Percentiles rank a stretch among this genome's conserved stretches.
phyloP scores from a whole-genome alignment of 2,888 invertebrate species.

The Timandra comae region DNA sequence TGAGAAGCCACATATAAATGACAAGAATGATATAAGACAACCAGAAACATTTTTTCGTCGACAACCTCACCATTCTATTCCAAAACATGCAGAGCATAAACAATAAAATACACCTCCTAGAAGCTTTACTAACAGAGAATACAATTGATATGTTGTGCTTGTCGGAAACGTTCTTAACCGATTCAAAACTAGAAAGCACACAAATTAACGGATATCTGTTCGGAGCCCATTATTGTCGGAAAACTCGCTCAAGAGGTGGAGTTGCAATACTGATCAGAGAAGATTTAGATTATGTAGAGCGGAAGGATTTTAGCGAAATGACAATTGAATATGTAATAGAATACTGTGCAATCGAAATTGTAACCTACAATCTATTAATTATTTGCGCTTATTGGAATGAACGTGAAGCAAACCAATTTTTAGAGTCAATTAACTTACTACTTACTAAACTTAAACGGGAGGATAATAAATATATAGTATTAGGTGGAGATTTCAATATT shows the following conservation, averaged over 20 bases:
- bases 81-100: conserved; percentile 1
- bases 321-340: background rate
- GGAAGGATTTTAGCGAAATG: too few species aligned
- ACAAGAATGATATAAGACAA: background rate
- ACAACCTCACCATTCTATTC: background rate
- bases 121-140: background rate
- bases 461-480: background rate
- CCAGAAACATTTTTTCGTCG: background rate
- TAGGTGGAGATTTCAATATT: background rate
- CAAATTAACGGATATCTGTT: background rate
- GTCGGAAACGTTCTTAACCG: conserved; percentile 1
- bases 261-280: conserved; percentile 1
- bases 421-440: background rate
- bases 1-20: background rate
- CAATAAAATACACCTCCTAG: conserved; percentile 1
- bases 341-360: background rate
- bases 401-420: background rate
- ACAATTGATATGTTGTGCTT: conserved; percentile 1
- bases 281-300: background rate
- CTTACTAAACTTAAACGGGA: background rate
- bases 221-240: background rate
- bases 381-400: background rate
- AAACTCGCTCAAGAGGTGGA: background rate
- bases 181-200: background rate
- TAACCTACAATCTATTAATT: background rate